Evolutionary conservation across 2,797 vertebrate species (phyloP), one percentile per base, ranked within the genome.

Genomic region (Botia kubotai): DNA sequence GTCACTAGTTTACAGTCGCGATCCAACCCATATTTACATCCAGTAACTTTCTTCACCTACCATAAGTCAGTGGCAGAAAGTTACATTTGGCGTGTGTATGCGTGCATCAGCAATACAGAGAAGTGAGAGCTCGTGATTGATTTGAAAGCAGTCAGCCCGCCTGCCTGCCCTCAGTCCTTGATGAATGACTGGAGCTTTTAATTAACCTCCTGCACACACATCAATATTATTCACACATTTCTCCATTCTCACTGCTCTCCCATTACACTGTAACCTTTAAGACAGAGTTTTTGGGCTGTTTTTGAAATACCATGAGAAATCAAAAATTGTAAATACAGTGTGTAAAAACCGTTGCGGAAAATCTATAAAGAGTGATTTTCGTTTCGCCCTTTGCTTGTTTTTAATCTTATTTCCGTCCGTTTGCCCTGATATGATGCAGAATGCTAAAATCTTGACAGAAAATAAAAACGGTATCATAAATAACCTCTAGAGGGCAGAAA

Each of bases 201-300:
- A 90, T 90, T 88, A 89, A 89, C 88, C 86, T 88, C 84, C 81
- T 83, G 74, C 86, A 84, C 86, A 87, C 85, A 86, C 81, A 86
- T 89, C 87, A 86, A 87, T 87, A 89, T 83, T 83, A 86, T 85
- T 83, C 86, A 86, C 72, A 85, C 80, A 77, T 80, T 39, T 79
- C 78, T 60, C 72, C 71, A 72, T 85, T 84, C 78, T 57, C 81
- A 72, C 73, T 62, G 83, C 65, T 77, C 77, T 86, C 87, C 86
- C 79, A 90, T 91, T 89, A 90, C 82, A 78, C 66, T 46, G 77
- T 92, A 91, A 92, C 90, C 90, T 91, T 93, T 92, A 84, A 84
- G 87, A 87, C 75, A 89, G 84, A 87, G 80, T 83, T 83, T 75
- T 79, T 62, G 88, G 87, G 85, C 86, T 75, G 77, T 87, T 89